Conservation (phyloP, 1,140 invertebrate species). For the Dendroctonus ponderosae region DNA sequence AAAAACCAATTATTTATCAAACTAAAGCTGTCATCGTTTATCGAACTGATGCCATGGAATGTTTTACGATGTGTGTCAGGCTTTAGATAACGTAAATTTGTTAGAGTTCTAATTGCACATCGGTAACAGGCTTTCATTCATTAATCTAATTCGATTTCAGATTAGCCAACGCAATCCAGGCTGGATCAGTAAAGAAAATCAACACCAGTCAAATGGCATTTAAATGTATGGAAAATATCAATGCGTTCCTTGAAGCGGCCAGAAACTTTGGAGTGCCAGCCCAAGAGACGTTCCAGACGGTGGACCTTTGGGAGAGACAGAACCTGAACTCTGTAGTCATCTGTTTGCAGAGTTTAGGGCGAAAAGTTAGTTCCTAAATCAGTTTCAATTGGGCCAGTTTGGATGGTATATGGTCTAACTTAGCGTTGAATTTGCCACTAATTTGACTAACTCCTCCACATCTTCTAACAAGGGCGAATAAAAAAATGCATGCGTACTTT, state of each 20-base stretch:
- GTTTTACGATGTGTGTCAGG: no score
- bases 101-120: background rate
- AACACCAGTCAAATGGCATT: conserved; percentile 89
- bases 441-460: no score
- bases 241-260: conserved; percentile 85
- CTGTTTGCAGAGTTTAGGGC: conserved; percentile 88
- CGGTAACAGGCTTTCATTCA: background rate
- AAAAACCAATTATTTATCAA: no score
- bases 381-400: conserved; percentile 6
- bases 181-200: conserved; percentile 81
- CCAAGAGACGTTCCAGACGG: conserved; percentile 94
- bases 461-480: no score
- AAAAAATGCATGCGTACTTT: no score
- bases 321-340: conserved; percentile 95
- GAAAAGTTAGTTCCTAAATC: conserved; percentile 71
- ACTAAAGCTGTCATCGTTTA: no score
- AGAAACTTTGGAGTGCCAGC: conserved; percentile 87
- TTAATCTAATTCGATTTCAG: conserved; percentile 51
- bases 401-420: no score
- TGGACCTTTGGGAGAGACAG: conserved; percentile 93
- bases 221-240: conserved; percentile 99
- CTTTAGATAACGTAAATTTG: no score
- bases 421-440: no score
- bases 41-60: no score
- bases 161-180: conserved; percentile 75